Evolutionary conservation across 2,888 invertebrate species (phyloP), one percentile per base, ranked within the genome.

Genomic region (Tromatobia lineatoria): DNA sequence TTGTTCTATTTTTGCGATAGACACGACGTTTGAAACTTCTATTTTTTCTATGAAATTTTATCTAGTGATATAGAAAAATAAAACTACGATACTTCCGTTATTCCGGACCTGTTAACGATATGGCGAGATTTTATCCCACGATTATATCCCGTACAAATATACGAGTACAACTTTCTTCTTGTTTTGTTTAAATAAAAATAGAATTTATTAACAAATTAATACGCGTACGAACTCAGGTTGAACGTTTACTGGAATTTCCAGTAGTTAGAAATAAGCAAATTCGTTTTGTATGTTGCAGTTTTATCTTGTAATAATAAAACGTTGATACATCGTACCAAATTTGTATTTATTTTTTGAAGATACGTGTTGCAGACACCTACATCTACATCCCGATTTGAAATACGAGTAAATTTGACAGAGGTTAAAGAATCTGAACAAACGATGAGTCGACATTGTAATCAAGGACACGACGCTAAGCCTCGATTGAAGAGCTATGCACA

Each of bases 41-140:
- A 90, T 90, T 90, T 91, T 90, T 90, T 89, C 89, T 89, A 89
- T 83, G 86, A 73, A 89, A 86, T 84, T 89, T 73, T 82, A 73
- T 78, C 64, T 74, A 82, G 70, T 57, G 45, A 87, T 80, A 80
- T 82, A 67, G 73, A 85, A 71, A 69, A 50, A 64, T 47, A 71
- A 61, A 73, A 61, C 61, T 76, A 67, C 75, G 67, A 87, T 85
- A 87, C 82, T 83, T 87, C 59, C 67, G 74, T 80, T 64, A 23
- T 64, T 70, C 15, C 80, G 47, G 18, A 74, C 74, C 34, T 66
- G 66, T 83, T 77, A 15, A 85, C 34, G 34, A 66, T 81, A 45
- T 45, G 45, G 13, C 34, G 50, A 82, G 47, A 85, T 74, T 80
- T 80, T 79, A 77, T 75, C 71, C 64, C 75, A 71, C 76, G 47